Evolutionary conservation across 1,140 invertebrate species (phyloP), one percentile per base, ranked within the genome.

Genomic region (Dinothrombium tinctorium): DNA sequence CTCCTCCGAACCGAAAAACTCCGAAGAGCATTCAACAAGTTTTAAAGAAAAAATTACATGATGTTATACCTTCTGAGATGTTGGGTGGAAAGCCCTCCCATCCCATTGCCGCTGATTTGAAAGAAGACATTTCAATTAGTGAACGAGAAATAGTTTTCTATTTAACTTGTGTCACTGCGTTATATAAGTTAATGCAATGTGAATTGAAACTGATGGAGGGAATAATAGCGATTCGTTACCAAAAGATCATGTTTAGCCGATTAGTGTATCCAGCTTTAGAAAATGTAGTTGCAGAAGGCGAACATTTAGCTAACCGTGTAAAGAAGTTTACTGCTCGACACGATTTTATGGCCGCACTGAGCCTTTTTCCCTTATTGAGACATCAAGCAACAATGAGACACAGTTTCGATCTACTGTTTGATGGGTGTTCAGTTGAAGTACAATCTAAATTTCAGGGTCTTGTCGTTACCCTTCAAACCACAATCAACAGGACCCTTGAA

Each of bases 81-180:
- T 11, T 40, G 9, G 39, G 29, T 11, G 20, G 12, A 14, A 38
- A 20, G 12, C 37, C 33, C 20, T 24, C 32, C 19, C 35, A 44
- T 4, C 14, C 21, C 4, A 12, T 42, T 37, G 22, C 33, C 5
- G n/a, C 17, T 19, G 45, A 46, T n/a, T n/a, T 33, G 3, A 22
- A 8, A 3, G 33, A 43, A 14, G 40, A 40, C 20, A n/a, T 42
- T 15, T 45, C 40, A 0, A 47, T 50, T 49, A 53, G 38, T 51
- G 78, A 81, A 56, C 71, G 74, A 54, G 81, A 87, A 57, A 74
- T 82, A 63, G 78, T 84, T 51, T 73, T 78, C 51, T 86, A 83
- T 58, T 59, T 86, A 40, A 68, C 76, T n/a, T 68, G 77, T 48
- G 70, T 87, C 1, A 73, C 79, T 24, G 81, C 76, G 6, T 60